These are phyloP conservation scores for Callyntrura guangdongensis DNA, from an alignment of 2,888 invertebrate species.

Conservation along the genomic window DNA sequence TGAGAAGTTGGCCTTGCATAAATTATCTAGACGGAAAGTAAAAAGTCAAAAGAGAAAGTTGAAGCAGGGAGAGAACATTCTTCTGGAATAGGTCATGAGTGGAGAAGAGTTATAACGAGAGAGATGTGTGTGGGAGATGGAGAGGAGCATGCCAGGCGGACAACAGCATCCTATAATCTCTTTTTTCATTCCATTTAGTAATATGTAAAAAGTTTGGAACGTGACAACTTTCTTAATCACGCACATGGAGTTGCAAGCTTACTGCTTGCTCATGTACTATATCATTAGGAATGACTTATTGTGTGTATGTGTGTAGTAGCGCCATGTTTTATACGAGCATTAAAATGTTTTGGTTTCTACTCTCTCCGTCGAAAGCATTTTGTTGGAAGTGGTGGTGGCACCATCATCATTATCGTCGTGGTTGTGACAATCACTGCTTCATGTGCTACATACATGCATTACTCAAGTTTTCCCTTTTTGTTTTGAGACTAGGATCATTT, in stretches of 20 bases:
- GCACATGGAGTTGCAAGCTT: constrained; percentile 13
- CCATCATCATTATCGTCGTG: constrained; percentile 40
- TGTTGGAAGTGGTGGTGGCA: neutral
- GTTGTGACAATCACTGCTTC: constrained; percentile 43
- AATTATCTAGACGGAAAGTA: constrained; percentile 52
- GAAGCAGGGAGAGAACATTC: neutral
- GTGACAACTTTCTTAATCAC: constrained; percentile 66
- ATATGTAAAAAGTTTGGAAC: constrained; percentile 70
- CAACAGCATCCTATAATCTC: constrained; percentile 63
- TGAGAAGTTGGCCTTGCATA: constrained; percentile 66
- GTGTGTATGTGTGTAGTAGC: neutral
- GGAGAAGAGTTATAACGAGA: constrained; percentile 43
- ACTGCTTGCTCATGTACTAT: neutral
- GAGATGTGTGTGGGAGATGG: neutral
- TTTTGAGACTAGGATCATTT: too few species aligned
- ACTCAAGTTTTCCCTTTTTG: neutral
- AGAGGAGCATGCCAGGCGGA: constrained; percentile 49
- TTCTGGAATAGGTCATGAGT: constrained; percentile 57
- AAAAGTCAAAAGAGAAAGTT: constrained; percentile 60
- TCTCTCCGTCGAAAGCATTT: neutral
- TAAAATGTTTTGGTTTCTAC: constrained; percentile 21
- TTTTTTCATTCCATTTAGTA: constrained; percentile 72
- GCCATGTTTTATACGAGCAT: constrained; percentile 26
- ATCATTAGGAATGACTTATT: neutral
- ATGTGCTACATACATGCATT: constrained; percentile 15